Evolutionary conservation across 2,888 invertebrate genomes (phyloP).

Genomic region (Caenorhabditis imperialis): DNA sequence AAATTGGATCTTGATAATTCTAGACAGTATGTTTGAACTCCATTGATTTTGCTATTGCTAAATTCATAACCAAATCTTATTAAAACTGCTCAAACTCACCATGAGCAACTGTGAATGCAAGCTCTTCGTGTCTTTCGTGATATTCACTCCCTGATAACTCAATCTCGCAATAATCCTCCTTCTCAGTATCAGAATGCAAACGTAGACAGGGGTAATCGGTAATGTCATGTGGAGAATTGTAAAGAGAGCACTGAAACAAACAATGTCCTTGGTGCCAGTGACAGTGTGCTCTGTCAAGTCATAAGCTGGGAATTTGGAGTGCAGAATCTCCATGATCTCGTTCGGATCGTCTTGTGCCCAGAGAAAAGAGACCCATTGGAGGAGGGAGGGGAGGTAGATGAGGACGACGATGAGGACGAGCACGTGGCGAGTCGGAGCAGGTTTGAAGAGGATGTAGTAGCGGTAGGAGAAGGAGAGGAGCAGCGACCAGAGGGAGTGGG

Average conservation of each 20-base stretch:
- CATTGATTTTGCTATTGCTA: too few relatives aligned
- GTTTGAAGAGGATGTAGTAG: conserved; percentile 39
- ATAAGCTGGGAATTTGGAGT: conserved; percentile 40
- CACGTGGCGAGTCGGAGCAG: conserved; percentile 19
- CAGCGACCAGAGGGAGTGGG: conserved; percentile 50
- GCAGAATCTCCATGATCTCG: conserved; percentile 15
- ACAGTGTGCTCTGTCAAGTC: conserved; percentile 28
- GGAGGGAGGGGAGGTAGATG: conserved; percentile 36
- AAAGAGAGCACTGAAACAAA: conserved; percentile 41
- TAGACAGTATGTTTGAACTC: too few relatives aligned
- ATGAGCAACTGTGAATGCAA: conserved; percentile 54
- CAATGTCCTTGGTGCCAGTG: conserved; percentile 39
- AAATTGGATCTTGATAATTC: too few relatives aligned
- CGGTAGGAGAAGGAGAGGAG: conserved; percentile 51
- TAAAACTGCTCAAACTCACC: conserved; percentile 21
- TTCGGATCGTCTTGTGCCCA: conserved; percentile 38
- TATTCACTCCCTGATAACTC: conserved; percentile 32
- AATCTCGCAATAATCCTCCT: conserved; percentile 37
- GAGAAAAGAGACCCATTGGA: conserved; percentile 41
- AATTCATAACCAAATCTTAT: too few relatives aligned
- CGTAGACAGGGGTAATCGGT: conserved; percentile 58
- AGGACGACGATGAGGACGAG: conserved; percentile 20
- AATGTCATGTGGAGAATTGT: conserved; percentile 59
- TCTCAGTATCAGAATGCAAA: conserved; percentile 46
- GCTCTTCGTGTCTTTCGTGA: conserved; percentile 50